Conservation (phyloP, 2,113 vertebrate genomes). For the Zapornia atra region DNA sequence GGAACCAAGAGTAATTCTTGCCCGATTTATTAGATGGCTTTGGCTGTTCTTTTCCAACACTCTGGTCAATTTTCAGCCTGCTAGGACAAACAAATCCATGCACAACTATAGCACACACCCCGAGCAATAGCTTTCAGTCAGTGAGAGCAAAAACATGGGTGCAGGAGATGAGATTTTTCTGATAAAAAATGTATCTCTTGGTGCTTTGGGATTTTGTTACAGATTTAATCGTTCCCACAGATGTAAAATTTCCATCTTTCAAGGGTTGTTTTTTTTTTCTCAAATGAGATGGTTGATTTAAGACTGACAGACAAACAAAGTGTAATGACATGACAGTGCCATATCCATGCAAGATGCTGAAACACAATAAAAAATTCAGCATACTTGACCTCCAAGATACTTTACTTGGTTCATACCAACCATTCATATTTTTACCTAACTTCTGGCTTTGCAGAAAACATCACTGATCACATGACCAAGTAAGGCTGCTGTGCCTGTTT, state of each 20-base stretch:
- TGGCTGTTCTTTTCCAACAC: not conserved
- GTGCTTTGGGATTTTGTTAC: not conserved
- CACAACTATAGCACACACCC: not conserved
- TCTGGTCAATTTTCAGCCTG: not conserved
- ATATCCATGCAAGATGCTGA: not conserved
- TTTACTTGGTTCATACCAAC: not conserved
- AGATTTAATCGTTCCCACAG: not conserved
- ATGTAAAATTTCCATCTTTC: not conserved
- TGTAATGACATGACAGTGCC: not conserved
- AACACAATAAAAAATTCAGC: not conserved
- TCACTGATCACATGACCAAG: not conserved
- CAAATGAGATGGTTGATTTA: not conserved
- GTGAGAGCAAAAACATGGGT: not conserved
- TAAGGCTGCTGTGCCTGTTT: not conserved
- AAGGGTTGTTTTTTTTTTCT: not conserved
- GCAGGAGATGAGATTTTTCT: not conserved
- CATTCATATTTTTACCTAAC: not conserved
- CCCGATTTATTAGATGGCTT: not conserved
- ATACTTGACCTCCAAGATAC: not conserved
- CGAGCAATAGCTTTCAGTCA: not conserved
- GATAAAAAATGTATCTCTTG: not conserved
- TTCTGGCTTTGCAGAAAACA: constrained; percentile 6
- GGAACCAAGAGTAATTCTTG: not conserved
- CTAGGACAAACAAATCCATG: not conserved
- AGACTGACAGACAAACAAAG: not conserved